Base-by-base conservation (phyloP, 2,113 vertebrate species). In the Syngnathus scovelli region DNA sequence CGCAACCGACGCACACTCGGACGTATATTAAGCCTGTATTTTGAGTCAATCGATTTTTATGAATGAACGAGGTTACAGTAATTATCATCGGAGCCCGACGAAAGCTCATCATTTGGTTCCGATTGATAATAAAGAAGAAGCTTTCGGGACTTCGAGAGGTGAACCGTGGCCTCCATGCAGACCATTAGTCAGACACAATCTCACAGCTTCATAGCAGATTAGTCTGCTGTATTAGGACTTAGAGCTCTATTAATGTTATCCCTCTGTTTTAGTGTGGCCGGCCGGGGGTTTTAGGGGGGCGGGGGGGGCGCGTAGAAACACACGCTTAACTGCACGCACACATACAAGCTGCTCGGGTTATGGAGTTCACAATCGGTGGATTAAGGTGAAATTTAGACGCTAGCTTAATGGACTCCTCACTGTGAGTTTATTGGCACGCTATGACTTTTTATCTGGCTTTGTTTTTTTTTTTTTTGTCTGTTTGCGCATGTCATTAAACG, bases 181-280 rank as follows among this genome's bases (percentile, higher is more conserved):
- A 84, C 85, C 85, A 85, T 90, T 89, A 88, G 85, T 83, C 81
- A 84, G 86, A 88, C 85, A 89, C 86, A 88, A 88, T 90, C 85
- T 80, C 82, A 83, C 76, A 85, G 86, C 87, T 87, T 87, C 83
- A 87, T 89, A 86, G 85, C 89, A 90, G 89, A 88, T 91, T 89
- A 90, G 85, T 85, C 78, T 80, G 83, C 85, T 88, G 89, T 90
- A 88, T 90, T 86, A 89, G 85, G 83, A 89, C 64, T 90, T 85
- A 88, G 80, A 87, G 86, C 81, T 89, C 86, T 89, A 89, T 89
- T 89, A 89, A 85, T 89, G 87, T 91, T 90, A 91, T 91, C 89
- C 89, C 85, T 87, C 85, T 91, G 89, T 89, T 90, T 89, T 86
- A 88, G 86, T 81, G 78, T 83, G 80, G 82, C 81, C 77, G 80